phyloP scores from a whole-genome alignment of 2,113 vertebrate species.

The Puntigrus tetrazona region DNA sequence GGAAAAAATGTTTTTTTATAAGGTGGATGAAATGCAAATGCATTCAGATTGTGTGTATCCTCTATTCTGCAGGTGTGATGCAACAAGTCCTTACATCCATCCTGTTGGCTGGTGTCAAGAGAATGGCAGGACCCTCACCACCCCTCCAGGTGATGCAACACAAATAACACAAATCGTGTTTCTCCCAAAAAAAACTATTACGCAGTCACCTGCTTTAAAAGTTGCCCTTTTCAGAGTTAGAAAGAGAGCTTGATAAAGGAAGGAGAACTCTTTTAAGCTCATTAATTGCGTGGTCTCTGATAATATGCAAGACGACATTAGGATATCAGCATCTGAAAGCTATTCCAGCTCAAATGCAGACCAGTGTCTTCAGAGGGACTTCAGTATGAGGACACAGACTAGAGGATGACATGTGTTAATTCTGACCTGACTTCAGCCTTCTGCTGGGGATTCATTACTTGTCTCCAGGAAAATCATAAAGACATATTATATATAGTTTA shows the following conservation, averaged over 20 bases:
- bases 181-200: not conserved
- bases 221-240: no score
- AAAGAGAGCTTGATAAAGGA: not conserved
- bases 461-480: not conserved
- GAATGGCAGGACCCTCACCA: conserved; percentile 81
- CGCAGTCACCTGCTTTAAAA: not conserved
- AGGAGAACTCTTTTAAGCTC: not conserved
- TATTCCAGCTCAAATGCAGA: not conserved
- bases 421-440: not conserved
- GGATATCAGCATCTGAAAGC: not conserved
- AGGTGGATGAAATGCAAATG: not conserved
- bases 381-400: not conserved
- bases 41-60: not conserved
- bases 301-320: not conserved
- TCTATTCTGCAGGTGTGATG: conserved; percentile 79
- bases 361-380: not conserved
- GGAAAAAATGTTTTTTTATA: not conserved
- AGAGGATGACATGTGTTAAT: not conserved
- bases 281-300: not conserved
- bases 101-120: conserved; percentile 87
- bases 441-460: not conserved
- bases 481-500: not conserved
- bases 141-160: conserved; percentile 79
- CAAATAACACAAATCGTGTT: not conserved
- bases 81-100: conserved; percentile 86